Evolutionary conservation across 2,888 invertebrate genomes (phyloP).

Genomic region (Cataglyphis cursor): DNA sequence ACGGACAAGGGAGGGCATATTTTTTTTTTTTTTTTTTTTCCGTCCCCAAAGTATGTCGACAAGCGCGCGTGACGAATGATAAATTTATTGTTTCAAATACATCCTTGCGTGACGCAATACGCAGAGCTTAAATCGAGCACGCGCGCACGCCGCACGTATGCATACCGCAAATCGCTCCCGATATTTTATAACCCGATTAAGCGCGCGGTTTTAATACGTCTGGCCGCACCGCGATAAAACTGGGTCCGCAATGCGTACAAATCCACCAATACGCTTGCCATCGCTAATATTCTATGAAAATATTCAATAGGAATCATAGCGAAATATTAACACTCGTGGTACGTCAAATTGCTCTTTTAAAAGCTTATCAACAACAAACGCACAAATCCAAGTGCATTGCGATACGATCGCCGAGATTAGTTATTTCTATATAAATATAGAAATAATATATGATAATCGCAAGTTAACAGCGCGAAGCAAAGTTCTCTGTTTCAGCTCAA

Average conservation of each 20-base stretch:
- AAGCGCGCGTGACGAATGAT: slow-evolving; percentile 18
- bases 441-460: background rate
- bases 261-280: background rate
- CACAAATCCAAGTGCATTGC: background rate
- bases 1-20: background rate
- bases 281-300: slow-evolving; percentile 2
- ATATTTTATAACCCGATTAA: slow-evolving; percentile 50
- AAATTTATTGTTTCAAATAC: slow-evolving; percentile 51
- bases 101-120: slow-evolving; percentile 17
- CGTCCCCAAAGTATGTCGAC: background rate
- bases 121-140: slow-evolving; percentile 20
- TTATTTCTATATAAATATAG: background rate
- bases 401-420: background rate
- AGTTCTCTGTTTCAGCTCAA: background rate
- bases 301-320: slow-evolving; percentile 10
- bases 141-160: background rate
- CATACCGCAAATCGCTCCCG: slow-evolving; percentile 1
- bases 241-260: slow-evolving; percentile 2
- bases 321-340: background rate
- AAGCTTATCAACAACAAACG: background rate
- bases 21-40: background rate
- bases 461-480: background rate
- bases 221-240: background rate
- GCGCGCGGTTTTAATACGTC: slow-evolving; percentile 31
- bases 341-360: background rate